Percentiles rank a stretch among this genome's conserved stretches.
Evolutionary conservation across 2,113 vertebrate genomes (phyloP).

Genomic region (Cichladusa arquata): DNA sequence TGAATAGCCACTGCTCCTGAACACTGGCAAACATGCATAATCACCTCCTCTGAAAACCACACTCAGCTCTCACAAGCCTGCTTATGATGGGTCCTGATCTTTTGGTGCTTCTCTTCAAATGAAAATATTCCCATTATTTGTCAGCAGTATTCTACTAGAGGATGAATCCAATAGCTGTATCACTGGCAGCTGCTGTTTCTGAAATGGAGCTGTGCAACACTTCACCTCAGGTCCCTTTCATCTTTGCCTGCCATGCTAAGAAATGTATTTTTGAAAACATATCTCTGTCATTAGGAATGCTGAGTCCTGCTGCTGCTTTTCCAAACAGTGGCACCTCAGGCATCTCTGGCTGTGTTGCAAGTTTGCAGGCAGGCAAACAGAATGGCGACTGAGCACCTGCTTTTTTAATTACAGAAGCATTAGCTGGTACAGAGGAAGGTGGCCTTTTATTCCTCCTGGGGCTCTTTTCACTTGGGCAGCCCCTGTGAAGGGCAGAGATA

Average conservation of each 20-base stretch:
- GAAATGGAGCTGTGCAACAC: neutral
- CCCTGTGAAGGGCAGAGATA: neutral
- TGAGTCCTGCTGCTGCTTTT: neutral
- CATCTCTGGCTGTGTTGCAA: neutral
- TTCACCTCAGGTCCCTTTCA: neutral
- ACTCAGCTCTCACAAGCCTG: neutral
- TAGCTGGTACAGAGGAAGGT: neutral
- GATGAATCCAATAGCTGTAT: neutral
- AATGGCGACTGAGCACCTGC: neutral
- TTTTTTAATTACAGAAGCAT: neutral
- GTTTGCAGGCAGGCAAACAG: neutral
- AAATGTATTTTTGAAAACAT: neutral
- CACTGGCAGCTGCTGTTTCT: neutral
- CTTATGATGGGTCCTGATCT: neutral
- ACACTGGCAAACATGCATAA: neutral
- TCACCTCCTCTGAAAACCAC: neutral
- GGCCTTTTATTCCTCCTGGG: neutral
- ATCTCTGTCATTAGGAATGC: neutral
- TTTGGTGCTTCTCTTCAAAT: neutral
- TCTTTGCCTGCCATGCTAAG: neutral
- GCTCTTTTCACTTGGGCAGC: neutral
- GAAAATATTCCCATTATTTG: neutral
- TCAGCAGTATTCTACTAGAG: neutral
- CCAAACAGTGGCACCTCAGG: neutral
- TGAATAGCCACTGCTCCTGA: neutral